Evolutionary conservation across 2,797 vertebrate genomes (phyloP), one percentile per base, ranked within the genome.

Genomic region (Bryconaethiops microstoma): DNA sequence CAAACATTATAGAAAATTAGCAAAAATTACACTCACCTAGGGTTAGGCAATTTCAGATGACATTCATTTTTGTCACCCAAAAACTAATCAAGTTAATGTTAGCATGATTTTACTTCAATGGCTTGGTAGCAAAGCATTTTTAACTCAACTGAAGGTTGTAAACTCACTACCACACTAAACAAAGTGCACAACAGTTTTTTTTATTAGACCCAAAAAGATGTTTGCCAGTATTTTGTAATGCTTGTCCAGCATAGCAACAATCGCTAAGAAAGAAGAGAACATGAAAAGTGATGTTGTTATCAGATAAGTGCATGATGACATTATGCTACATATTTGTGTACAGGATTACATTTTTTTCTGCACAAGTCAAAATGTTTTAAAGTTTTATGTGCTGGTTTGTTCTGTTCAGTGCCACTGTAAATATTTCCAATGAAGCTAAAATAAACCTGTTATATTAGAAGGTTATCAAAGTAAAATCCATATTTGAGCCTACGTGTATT

Each of bases 371-470:
- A 68, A 48, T 7, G 12, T 23, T 23, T 48, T 21, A 6, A 23
- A 21, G n/a, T 21, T 54, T 39, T 65, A 25, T 54, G 21, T 10
- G 57, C 14, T 42, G 16, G 16, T 6, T 75, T 2, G 48, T 68
- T 74, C 57, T 21, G 35, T n/a, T 60, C 7, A 10, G 0, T 12
- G n/a, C 4, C 23, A 39, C 17, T 39, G 6, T 9, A 59, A 35
- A 65, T 17, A 55, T 10, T 25, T 63, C 35, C 19, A 14, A 14
- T 73, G 60, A 62, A 13, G 57, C 59, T 40, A 50, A 39, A 64
- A 8, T 8, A 74, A 76, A 77, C 65, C 62, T 88, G 79, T 88
- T 85, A 79, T 54, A 87, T 90, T 90, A 89, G 86, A 89, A 63
- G 73, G 60, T 75, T 76, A 82, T 85, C 78, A 76, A 76, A 77